Conservation (phyloP, 2,113 vertebrate species). For the Pleuronectes platessa region DNA sequence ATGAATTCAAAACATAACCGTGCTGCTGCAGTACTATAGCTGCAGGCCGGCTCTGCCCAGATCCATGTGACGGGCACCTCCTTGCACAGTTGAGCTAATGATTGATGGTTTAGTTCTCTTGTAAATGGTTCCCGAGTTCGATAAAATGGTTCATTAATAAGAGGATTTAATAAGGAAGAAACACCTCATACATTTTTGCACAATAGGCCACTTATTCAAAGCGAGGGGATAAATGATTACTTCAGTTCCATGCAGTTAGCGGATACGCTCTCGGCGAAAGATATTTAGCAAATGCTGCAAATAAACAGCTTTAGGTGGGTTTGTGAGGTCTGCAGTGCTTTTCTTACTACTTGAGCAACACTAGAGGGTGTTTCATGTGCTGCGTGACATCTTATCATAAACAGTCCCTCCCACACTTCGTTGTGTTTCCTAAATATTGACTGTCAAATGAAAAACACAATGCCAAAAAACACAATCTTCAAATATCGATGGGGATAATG, state of each 20-base stretch:
- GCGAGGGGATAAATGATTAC: constrained; percentile 7
- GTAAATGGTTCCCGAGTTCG: constrained; percentile 59
- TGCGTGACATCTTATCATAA: background rate
- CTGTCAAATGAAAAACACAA: background rate
- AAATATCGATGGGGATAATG: background rate
- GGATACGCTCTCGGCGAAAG: constrained; percentile 4
- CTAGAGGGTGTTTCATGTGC: background rate
- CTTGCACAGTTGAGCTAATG: constrained; percentile 48
- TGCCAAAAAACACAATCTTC: background rate
- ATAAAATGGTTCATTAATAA: constrained; percentile 68
- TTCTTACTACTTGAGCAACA: constrained; percentile 1
- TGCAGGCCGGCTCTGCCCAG: constrained; percentile 6
- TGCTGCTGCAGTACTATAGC: constrained; percentile 9
- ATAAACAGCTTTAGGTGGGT: background rate
- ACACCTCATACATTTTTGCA: constrained; percentile 45
- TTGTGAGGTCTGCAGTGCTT: background rate
- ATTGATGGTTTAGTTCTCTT: constrained; percentile 59
- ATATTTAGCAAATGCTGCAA: constrained; percentile 10
- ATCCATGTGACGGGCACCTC: constrained; percentile 59
- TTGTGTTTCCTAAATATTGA: background rate
- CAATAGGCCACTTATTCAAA: constrained; percentile 50
- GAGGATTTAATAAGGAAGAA: constrained; percentile 53
- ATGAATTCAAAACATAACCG: background rate
- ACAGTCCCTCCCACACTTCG: background rate
- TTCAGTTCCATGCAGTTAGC: constrained; percentile 30